These are phyloP conservation scores for Capromys pilorides DNA, from an alignment of 2,797 vertebrate species.

Conservation along the genomic window DNA sequence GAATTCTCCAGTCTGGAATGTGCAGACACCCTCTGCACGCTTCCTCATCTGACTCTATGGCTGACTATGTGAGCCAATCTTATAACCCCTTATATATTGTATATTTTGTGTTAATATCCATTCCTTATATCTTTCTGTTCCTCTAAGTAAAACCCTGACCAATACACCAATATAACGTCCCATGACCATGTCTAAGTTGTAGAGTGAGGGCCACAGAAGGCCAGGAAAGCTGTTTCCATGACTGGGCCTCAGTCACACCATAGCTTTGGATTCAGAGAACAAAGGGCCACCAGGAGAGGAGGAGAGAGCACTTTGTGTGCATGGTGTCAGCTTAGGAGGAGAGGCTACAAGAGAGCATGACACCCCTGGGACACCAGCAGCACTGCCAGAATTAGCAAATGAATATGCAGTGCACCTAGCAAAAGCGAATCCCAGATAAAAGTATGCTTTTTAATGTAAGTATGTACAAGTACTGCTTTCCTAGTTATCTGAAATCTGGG, in stretches of 20 bases:
- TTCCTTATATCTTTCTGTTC: too few species aligned
- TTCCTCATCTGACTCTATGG: too few species aligned
- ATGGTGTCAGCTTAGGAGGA: background rate
- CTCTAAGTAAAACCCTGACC: too few species aligned
- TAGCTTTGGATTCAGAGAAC: background rate
- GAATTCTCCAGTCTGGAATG: too few species aligned
- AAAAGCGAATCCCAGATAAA: constrained; percentile 21
- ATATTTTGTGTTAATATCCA: too few species aligned
- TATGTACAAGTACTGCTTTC: background rate
- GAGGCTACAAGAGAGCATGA: background rate
- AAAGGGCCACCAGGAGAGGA: background rate
- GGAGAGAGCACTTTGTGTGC: background rate
- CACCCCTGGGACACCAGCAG: background rate
- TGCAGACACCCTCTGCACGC: too few species aligned
- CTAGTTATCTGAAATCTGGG: constrained; percentile 28
- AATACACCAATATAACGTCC: too few species aligned
- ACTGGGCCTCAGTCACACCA: background rate
- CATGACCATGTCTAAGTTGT: background rate
- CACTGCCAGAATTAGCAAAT: constrained; percentile 16
- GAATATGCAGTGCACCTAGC: background rate
- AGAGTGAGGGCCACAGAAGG: background rate
- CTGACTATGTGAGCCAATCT: too few species aligned
- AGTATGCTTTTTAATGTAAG: background rate
- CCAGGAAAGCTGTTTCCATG: background rate
- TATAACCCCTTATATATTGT: too few species aligned